Conservation (phyloP, 2,113 vertebrate genomes). For the Bothrops jararaca region DNA sequence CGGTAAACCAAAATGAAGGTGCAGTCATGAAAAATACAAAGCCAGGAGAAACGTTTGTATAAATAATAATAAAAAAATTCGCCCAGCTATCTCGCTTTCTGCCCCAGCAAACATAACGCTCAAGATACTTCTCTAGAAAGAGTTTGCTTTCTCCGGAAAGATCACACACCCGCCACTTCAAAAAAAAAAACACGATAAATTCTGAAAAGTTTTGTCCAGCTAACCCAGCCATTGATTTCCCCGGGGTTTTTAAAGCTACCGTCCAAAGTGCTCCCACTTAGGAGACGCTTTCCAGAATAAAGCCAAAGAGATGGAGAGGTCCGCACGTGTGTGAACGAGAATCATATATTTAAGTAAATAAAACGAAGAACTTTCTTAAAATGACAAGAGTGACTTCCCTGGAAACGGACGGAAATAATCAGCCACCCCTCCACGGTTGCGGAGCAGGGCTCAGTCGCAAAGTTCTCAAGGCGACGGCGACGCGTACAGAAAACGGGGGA, state of each 20-base stretch:
- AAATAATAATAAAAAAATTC: conserved; percentile 20
- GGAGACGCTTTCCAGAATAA: not conserved
- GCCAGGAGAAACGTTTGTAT: conserved; percentile 64
- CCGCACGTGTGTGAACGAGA: conserved; percentile 14
- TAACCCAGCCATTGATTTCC: not conserved
- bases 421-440: not conserved
- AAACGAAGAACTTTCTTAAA: not conserved
- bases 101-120: conserved; percentile 43
- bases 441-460: conserved; percentile 17
- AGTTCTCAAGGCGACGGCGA: conserved; percentile 26
- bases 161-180: conserved; percentile 26
- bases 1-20: conserved; percentile 68
- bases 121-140: not conserved
- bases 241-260: not conserved
- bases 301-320: not conserved
- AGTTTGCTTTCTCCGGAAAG: conserved; percentile 9
- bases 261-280: not conserved
- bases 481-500: not conserved
- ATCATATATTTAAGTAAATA: not conserved
- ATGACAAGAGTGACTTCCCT: not conserved
- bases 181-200: not conserved
- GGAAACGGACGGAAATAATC: not conserved
- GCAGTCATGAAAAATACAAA: conserved; percentile 75
- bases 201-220: not conserved
- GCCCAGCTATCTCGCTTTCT: not conserved